Base-by-base conservation (phyloP, 2,888 invertebrate species). In the Rhagophthalmus giganteus region DNA sequence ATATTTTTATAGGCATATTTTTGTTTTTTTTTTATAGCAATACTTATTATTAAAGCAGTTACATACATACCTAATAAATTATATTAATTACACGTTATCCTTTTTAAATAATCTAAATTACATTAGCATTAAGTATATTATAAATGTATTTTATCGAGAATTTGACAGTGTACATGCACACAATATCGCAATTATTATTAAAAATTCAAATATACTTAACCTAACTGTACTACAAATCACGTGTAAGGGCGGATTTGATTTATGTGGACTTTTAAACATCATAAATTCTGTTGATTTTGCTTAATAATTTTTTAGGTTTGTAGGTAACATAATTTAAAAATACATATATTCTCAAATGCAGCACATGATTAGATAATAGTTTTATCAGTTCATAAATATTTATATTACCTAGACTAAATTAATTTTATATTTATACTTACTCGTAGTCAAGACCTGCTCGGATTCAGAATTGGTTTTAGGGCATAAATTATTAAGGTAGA, bases 151-250 rank as follows among this genome's bases (percentile, higher is more conserved):
- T 48, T 16, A 49, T 49, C 49, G 41, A 30, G 20, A 6, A 34
- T 37, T 49, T 35, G 47, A 49, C 49, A 41, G 39, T 28, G 35
- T 34, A 42, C 34, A 14, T 39, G 56, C 59, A 59, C 59, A 57
- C 59, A 53, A 57, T 59, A 59, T 57, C 47, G 59, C 55, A 57
- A 57, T 57, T 57, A 59, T 46, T 47, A 46, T 55, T 50, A 46
- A 55, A 55, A 51, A 51, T 51, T 51, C 31, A 51, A 40, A 38
- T 35, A 39, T 38, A 55, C 46, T 46, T 49, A 45, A 46, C 46
- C 35, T 48, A 40, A 40, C 32, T 48, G 15, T 11, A 15, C 33
- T 24, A 41, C 41, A 49, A 49, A 49, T 49, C 35, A 49, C 38
- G 26, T 31, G 26, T 13, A 12, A 15, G 16, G 13, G 13, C 27